Percentiles rank a stretch among this genome's conserved stretches.
These are phyloP conservation scores for Cyprinus carpio DNA, from an alignment of 2,113 vertebrate genomes.

Conservation along the genomic window DNA sequence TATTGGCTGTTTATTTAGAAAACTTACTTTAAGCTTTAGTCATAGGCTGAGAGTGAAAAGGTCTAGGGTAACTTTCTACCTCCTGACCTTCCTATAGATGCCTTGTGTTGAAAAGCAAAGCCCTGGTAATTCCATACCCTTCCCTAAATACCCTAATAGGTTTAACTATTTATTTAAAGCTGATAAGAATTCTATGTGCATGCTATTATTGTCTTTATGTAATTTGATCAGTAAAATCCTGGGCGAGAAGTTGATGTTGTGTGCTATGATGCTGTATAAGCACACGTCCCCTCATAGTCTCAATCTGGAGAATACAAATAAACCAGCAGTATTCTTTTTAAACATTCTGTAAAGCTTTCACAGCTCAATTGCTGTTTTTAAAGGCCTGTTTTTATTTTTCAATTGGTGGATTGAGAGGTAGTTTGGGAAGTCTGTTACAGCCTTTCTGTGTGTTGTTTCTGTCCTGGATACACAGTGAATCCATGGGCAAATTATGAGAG, in stretches of 20 bases:
- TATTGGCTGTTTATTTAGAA: background rate
- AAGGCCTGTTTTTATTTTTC: conserved; percentile 78
- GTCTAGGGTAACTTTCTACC: background rate
- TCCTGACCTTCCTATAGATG: background rate
- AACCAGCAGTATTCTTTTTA: conserved; percentile 72
- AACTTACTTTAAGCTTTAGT: background rate
- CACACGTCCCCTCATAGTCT: background rate
- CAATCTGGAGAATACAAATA: conserved; percentile 68
- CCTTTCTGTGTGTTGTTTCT: conserved; percentile 74
- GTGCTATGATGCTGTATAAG: conserved; percentile 13
- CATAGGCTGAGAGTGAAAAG: background rate
- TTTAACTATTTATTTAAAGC: conserved; percentile 16
- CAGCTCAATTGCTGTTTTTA: conserved; percentile 78
- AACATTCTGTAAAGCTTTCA: conserved; percentile 72
- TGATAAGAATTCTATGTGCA: background rate
- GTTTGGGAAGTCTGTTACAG: conserved; percentile 63
- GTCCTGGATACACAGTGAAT: conserved; percentile 64
- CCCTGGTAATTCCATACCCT: conserved; percentile 26
- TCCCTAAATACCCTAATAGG: too few relatives aligned
- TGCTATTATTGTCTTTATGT: background rate
- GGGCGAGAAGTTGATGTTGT: background rate
- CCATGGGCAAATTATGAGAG: conserved; percentile 48
- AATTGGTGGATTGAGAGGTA: conserved; percentile 72
- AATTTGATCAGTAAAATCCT: background rate
- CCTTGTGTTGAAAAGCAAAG: conserved; percentile 22